Evolutionary conservation across 2,113 vertebrate genomes (phyloP).

Genomic region (Crotalus horridus): DNA sequence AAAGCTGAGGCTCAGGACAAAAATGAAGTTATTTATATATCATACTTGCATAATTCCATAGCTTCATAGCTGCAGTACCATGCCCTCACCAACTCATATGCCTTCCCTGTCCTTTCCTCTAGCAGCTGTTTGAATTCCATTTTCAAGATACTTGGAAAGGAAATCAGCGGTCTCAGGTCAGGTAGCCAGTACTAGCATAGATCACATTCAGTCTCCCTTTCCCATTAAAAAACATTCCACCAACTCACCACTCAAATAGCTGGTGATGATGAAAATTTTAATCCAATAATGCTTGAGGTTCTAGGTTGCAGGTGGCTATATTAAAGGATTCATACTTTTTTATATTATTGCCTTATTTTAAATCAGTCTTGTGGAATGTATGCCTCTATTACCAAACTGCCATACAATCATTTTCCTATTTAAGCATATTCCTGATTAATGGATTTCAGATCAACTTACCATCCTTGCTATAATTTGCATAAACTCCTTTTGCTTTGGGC

Average conservation of each 20-base stretch:
- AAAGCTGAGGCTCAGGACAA: neutral
- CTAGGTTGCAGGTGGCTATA: neutral
- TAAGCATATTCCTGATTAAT: neutral
- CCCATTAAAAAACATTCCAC: neutral
- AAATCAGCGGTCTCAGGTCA: neutral
- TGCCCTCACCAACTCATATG: neutral
- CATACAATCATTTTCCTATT: neutral
- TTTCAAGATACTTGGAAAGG: neutral
- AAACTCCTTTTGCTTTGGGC: constrained; percentile 84
- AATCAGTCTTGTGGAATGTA: neutral
- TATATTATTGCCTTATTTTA: neutral
- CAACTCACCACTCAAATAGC: neutral
- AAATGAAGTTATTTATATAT: neutral
- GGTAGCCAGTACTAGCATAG: neutral
- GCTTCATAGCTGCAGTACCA: neutral
- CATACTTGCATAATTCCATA: neutral
- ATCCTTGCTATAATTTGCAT: constrained; percentile 77
- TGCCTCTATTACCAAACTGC: neutral
- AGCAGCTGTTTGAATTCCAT: neutral
- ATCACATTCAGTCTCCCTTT: neutral
- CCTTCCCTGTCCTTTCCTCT: neutral
- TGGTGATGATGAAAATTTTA: neutral
- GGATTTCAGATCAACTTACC: constrained; percentile 68
- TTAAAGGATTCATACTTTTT: neutral
- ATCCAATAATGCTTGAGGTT: neutral